Evolutionary conservation across 2,113 vertebrate species (phyloP).

Genomic region (Dicentrarchus labrax): DNA sequence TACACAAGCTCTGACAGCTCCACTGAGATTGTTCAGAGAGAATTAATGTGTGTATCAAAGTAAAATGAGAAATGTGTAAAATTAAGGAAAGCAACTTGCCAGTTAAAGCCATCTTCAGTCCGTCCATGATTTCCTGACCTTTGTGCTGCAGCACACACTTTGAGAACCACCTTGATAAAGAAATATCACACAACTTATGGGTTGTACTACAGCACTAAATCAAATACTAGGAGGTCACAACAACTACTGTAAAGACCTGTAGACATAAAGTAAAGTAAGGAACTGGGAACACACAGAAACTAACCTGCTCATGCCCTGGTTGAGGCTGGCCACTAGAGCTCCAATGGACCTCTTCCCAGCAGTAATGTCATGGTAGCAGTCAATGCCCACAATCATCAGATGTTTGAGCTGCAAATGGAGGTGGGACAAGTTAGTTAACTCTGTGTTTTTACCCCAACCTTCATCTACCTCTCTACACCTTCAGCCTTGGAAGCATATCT

Average conservation of each 20-base stretch:
- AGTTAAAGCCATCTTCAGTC: constrained; percentile 90
- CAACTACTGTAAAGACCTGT: neutral
- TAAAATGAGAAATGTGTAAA: neutral
- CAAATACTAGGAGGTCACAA: neutral
- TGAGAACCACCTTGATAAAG: constrained; percentile 91
- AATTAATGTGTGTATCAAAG: neutral
- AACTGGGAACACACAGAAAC: neutral
- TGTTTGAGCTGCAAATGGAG: constrained; percentile 88
- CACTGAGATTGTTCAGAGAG: neutral
- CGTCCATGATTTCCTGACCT: constrained; percentile 95
- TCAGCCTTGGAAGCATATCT: neutral
- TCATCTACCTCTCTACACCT: too few species aligned
- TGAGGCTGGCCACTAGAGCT: constrained; percentile 94
- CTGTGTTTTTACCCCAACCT: neutral
- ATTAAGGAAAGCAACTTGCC: constrained; percentile 74
- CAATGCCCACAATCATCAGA: constrained; percentile 96
- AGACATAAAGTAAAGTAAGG: neutral
- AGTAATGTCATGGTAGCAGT: constrained; percentile 93
- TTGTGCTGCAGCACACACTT: constrained; percentile 91
- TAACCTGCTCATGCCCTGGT: constrained; percentile 91
- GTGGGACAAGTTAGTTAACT: neutral
- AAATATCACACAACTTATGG: neutral
- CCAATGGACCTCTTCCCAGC: constrained; percentile 91
- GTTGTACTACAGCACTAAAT: neutral
- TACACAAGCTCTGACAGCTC: too few species aligned